Base-by-base conservation (phyloP, 92 coral and sea anemone genomes). In the Phenganax stokvisi region DNA sequence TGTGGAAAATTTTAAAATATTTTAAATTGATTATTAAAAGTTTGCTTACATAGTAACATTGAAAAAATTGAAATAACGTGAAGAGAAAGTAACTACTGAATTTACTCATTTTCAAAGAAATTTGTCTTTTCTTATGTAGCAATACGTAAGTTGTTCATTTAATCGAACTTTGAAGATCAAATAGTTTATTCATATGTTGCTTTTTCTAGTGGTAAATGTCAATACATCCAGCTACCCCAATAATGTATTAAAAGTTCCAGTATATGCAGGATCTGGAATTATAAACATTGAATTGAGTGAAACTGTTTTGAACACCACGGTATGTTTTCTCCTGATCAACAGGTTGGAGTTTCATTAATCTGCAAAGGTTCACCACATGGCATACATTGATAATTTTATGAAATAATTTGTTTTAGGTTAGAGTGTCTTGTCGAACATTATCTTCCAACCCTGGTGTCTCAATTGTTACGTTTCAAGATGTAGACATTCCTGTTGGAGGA, bases 361-460 rank as follows among this genome's bases (percentile, higher is more conserved):
- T 12, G 0, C 7, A 8, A 7, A 13, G 8, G 6, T 15, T 61
- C 25, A 15, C n/a, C 6, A 61, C 67, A 61, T 7, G 27, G 13
- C 7, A 6, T 0, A n/a, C 30, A 16, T 74, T 54, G 53, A 10
- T 44, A n/a, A 16, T 74, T 56, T 20, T 16, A 28, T n/a, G 44
- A 56, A 31, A 67, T 51, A 57, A 68, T 27, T 7, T 57, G 0
- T 13, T 67, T 25, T 77, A 93, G 98, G 96, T 87, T n/a, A 72
- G 81, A 31, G 89, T 94, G 52, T 81, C 84, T 73, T 94, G 98
- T 71, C 58, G 31, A 79, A 65, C 79, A 60, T 57, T 89, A 76
- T 84, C 87, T 16, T 62, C 84, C 13, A 87, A 67, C 6, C 80
- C 65, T 57, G 93, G 92, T 12, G n/a, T 77, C 56, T 83, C 93